Conservation (phyloP, 2,797 vertebrate species). For the Lagodon rhomboides region DNA sequence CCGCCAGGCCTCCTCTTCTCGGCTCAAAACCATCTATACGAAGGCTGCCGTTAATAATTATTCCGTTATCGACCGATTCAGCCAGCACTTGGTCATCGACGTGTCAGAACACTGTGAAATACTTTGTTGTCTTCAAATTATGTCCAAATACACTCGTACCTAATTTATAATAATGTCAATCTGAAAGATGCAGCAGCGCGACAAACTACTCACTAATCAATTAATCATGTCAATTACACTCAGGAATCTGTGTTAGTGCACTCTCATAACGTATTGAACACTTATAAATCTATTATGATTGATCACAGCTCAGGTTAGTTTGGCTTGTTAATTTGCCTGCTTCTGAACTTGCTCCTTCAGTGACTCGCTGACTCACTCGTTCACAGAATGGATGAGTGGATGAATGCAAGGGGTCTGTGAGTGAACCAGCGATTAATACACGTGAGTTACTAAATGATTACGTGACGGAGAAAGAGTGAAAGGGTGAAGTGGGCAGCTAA, state of each 20-base stretch:
- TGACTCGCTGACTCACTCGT: neutral
- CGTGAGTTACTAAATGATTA: neutral
- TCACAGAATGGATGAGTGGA: neutral
- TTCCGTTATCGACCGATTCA: neutral
- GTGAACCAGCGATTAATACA: neutral
- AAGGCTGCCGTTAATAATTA: too few relatives aligned
- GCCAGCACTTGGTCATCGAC: neutral
- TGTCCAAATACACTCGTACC: neutral
- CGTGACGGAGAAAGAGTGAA: neutral
- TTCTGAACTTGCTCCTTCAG: fast-evolving
- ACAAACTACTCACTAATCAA: neutral
- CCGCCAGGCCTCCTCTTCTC: neutral
- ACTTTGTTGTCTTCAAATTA: neutral
- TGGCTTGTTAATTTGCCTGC: neutral
- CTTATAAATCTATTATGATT: neutral
- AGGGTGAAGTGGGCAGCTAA: neutral
- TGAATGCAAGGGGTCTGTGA: neutral
- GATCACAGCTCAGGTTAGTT: neutral
- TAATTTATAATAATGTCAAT: neutral
- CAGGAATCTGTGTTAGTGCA: neutral
- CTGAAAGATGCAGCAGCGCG: neutral
- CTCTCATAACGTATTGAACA: neutral
- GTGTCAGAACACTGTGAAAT: neutral
- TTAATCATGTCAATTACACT: neutral
- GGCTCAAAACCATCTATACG: neutral